phyloP scores from a whole-genome alignment of 2,888 invertebrate genomes.

The Pharmacophagus antenor region DNA sequence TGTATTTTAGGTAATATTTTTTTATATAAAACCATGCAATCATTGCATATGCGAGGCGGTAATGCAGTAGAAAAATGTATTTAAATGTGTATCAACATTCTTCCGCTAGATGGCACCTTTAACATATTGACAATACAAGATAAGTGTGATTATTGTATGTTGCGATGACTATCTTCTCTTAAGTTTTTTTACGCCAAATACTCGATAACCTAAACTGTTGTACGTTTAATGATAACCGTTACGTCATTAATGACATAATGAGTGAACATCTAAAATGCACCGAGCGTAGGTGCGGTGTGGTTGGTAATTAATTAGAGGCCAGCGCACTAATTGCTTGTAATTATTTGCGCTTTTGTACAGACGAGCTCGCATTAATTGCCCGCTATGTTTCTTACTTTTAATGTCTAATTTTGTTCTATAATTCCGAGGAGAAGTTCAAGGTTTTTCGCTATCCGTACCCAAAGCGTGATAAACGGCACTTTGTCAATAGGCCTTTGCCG shows the following conservation, averaged over 20 bases:
- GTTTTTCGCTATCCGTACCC: too few species aligned
- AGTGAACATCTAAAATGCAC: not conserved
- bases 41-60: not conserved
- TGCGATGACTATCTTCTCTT: too few species aligned
- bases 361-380: not conserved
- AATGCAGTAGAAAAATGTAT: not conserved
- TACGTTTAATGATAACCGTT: not conserved
- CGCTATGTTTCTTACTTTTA: not conserved
- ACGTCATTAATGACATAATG: not conserved
- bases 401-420: not conserved
- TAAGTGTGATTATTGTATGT: too few species aligned
- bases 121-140: not conserved
- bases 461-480: too few species aligned
- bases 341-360: conserved; percentile 13
- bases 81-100: not conserved
- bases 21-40: not conserved
- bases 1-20: too few species aligned
- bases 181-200: too few species aligned
- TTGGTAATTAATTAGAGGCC: not conserved
- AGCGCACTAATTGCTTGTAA: conserved; percentile 15
- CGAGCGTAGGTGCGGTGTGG: not conserved
- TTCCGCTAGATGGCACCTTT: conserved; percentile 15
- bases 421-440: too few species aligned
- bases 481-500: too few species aligned
- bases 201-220: not conserved